Conservation (phyloP, 2,113 vertebrate species). For the Leptodactylus fuscus region DNA sequence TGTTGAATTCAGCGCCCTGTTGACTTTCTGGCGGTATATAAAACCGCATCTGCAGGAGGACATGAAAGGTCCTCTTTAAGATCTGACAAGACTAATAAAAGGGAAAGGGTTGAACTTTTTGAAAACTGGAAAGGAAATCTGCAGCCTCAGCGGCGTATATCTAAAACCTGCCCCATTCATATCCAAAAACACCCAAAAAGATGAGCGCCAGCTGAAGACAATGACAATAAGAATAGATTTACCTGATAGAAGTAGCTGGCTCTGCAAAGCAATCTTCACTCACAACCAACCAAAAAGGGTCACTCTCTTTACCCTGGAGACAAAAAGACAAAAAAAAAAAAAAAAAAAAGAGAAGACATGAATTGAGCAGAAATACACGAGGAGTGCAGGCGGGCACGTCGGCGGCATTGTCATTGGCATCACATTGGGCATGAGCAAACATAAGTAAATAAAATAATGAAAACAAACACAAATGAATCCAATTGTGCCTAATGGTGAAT, state of each 20-base stretch:
- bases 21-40: too few species aligned
- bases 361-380: constrained; percentile 71
- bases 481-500: constrained; percentile 65
- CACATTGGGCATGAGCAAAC: constrained; percentile 64
- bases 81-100: too few species aligned
- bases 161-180: neutral
- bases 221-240: constrained; percentile 71
- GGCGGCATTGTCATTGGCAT: constrained; percentile 67
- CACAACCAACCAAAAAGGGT: constrained; percentile 82
- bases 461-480: constrained; percentile 59
- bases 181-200: neutral
- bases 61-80: too few species aligned
- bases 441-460: constrained; percentile 69
- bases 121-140: too few species aligned
- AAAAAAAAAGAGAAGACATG: too few species aligned
- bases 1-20: too few species aligned
- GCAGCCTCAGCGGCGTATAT: too few species aligned
- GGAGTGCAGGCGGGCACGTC: constrained; percentile 63
- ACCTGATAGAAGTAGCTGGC: constrained; percentile 87
- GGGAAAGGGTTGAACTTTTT: too few species aligned
- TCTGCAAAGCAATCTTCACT: constrained; percentile 89
- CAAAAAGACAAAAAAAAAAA: constrained; percentile 76
- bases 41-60: too few species aligned
- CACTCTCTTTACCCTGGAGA: constrained; percentile 89
- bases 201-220: neutral